phyloP scores from a whole-genome alignment of 1,140 invertebrate species.

The Eciton burchellii region DNA sequence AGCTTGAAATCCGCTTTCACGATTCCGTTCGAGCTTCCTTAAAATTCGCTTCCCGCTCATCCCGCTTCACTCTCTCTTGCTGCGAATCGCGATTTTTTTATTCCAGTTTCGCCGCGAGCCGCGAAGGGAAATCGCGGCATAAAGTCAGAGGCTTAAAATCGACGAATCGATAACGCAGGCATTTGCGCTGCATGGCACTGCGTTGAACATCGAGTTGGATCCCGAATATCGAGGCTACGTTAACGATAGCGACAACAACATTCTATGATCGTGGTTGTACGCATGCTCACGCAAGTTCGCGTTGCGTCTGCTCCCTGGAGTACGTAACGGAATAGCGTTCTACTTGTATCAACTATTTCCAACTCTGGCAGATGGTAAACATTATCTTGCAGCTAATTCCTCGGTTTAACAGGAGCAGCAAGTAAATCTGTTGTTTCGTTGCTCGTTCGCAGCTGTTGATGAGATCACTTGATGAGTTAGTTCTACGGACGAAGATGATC shows the following conservation, averaged over 20 bases:
- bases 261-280: neutral
- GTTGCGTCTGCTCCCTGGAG: neutral
- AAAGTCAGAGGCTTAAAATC: conserved; percentile 55
- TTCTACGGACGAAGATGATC: neutral
- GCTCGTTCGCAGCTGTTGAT: neutral
- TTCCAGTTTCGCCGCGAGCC: conserved; percentile 32
- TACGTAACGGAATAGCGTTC: neutral
- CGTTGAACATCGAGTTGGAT: conserved; percentile 31
- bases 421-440: neutral
- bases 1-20: too few species aligned
- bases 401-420: neutral
- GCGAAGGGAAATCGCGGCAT: conserved; percentile 51
- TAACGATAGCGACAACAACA: conserved; percentile 47
- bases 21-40: too few species aligned
- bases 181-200: conserved; percentile 52
- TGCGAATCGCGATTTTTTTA: conserved; percentile 46
- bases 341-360: neutral
- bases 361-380: conserved; percentile 10
- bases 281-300: neutral
- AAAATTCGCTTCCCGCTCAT: too few species aligned
- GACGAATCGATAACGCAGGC: conserved; percentile 64
- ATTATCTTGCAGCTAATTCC: neutral
- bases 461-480: neutral
- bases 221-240: conserved; percentile 39
- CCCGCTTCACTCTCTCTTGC: too few species aligned